These are phyloP conservation scores for Thalassophryne amazonica DNA, from an alignment of 2,797 vertebrate genomes.

Conservation along the genomic window DNA sequence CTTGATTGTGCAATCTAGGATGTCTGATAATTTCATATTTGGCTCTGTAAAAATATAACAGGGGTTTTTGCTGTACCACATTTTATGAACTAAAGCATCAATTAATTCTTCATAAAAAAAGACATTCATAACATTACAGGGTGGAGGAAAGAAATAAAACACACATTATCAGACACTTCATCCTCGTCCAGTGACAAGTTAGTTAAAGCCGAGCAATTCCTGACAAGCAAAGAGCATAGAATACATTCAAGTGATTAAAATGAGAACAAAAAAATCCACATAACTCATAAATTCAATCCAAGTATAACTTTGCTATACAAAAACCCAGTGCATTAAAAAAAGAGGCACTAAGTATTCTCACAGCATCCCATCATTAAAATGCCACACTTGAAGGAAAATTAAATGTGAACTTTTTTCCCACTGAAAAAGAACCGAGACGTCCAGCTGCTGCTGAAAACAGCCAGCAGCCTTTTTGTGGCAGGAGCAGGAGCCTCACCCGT, in stretches of 20 bases:
- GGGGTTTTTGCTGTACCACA: too few relatives aligned
- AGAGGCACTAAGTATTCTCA: slow-evolving; percentile 21
- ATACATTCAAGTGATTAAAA: slow-evolving; percentile 5
- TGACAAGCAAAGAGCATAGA: slow-evolving; percentile 11
- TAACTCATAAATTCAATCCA: slow-evolving; percentile 11
- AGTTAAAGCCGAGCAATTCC: slow-evolving; percentile 13
- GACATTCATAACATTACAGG: too few relatives aligned
- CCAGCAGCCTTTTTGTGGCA: slow-evolving; percentile 53
- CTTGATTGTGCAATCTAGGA: too few relatives aligned
- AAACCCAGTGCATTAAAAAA: slow-evolving; percentile 31
- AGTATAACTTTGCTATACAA: too few relatives aligned
- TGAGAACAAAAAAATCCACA: neutral
- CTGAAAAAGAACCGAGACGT: slow-evolving; percentile 28
- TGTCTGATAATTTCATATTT: too few relatives aligned
- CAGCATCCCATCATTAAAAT: slow-evolving; percentile 22
- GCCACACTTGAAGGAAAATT: slow-evolving; percentile 17
- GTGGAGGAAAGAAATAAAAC: too few relatives aligned
- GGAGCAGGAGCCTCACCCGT: slow-evolving; percentile 44
- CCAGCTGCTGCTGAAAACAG: slow-evolving; percentile 48
- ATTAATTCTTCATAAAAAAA: too few relatives aligned
- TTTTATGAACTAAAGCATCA: too few relatives aligned
- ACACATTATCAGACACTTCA: too few relatives aligned
- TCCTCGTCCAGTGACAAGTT: slow-evolving; percentile 5
- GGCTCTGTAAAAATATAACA: too few relatives aligned
- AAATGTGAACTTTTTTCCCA: slow-evolving; percentile 21